These are phyloP conservation scores for Drosophila serrata DNA, from an alignment of 1,140 invertebrate species.

Conservation along the genomic window DNA sequence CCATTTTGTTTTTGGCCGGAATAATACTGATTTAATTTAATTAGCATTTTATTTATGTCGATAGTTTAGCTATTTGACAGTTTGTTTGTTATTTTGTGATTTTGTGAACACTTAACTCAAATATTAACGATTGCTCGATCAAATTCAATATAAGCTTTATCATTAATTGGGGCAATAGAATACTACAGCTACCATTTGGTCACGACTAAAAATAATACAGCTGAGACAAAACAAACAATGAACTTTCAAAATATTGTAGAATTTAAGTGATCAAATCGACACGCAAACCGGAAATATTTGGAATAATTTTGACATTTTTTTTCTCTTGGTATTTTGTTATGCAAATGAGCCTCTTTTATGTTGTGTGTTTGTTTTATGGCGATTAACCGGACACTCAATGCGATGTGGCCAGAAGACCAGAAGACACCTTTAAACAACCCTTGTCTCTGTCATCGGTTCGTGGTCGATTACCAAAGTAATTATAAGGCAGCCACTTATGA, in stretches of 20 bases:
- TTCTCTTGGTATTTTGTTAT: constrained; percentile 47
- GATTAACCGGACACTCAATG: constrained; percentile 41
- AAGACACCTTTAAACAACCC: constrained; percentile 27
- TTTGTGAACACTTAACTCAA: constrained; percentile 26
- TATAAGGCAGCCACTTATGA: constrained; percentile 40
- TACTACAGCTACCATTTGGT: constrained; percentile 4
- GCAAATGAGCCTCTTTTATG: constrained; percentile 58
- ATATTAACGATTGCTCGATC: constrained; percentile 22
- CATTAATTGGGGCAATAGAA: constrained; percentile 38
- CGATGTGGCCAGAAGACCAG: not conserved
- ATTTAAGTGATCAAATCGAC: constrained; percentile 22
- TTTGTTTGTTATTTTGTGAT: constrained; percentile 24
- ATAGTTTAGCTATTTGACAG: constrained; percentile 48
- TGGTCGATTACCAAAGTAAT: constrained; percentile 31
- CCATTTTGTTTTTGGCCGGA: not conserved
- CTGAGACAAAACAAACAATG: constrained; percentile 14
- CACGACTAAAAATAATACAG: constrained; percentile 49
- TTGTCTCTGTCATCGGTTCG: constrained; percentile 26
- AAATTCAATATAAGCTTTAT: constrained; percentile 29
- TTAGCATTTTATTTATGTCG: constrained; percentile 62
- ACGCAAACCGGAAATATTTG: constrained; percentile 56
- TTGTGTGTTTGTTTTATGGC: constrained; percentile 48
- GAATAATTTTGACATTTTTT: constrained; percentile 49
- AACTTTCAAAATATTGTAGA: constrained; percentile 32
- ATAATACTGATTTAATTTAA: constrained; percentile 54